Percentiles rank a stretch among this genome's conserved stretches.
These are phyloP conservation scores for Mythimna impura DNA, from an alignment of 2,888 invertebrate genomes.

Conservation along the genomic window DNA sequence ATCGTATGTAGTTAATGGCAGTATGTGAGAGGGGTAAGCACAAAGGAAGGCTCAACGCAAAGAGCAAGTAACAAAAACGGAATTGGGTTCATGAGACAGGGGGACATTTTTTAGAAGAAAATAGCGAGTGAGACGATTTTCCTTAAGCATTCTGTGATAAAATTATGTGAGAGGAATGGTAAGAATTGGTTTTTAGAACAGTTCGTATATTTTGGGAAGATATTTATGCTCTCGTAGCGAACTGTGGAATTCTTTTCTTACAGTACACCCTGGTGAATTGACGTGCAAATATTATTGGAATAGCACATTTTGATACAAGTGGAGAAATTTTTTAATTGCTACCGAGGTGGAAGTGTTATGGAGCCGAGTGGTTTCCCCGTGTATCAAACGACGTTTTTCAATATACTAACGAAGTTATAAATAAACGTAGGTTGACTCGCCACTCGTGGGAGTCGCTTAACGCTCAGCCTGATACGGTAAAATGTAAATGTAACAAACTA, in stretches of 20 bases:
- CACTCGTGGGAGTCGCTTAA: too few species aligned
- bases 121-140: conserved; percentile 11
- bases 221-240: background rate
- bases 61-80: conserved; percentile 31
- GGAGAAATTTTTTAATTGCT: too few species aligned
- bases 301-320: too few species aligned
- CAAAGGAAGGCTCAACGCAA: conserved; percentile 37
- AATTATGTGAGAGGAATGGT: conserved; percentile 28
- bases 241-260: background rate
- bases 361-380: too few species aligned
- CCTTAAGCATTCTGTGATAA: conserved; percentile 39
- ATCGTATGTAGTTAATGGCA: conserved; percentile 34
- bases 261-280: background rate
- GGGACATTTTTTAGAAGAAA: conserved; percentile 43
- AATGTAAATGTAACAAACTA: too few species aligned
- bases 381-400: too few species aligned
- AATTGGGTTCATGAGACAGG: conserved; percentile 43
- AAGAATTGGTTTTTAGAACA: conserved; percentile 15
- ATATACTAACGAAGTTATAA: too few species aligned
- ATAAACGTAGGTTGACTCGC: too few species aligned
- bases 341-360: too few species aligned
- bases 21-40: conserved; percentile 40
- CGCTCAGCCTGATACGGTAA: too few species aligned
- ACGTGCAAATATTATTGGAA: background rate
- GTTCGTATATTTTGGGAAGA: background rate